phyloP scores from a whole-genome alignment of 2,113 vertebrate genomes.

The Nibea coibor region DNA sequence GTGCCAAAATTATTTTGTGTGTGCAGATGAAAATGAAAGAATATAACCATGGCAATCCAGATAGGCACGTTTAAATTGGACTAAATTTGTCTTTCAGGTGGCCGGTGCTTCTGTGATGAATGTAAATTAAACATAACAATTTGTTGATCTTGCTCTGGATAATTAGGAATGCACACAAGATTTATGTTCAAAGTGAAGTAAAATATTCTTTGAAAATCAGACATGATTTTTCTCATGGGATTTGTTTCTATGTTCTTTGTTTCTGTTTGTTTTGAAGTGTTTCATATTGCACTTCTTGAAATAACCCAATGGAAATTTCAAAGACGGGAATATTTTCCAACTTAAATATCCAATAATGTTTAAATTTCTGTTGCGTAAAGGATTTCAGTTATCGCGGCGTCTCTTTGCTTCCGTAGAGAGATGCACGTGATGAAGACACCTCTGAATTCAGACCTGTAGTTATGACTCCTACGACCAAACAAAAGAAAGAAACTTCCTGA shows the following conservation, averaged over 20 bases:
- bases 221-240: no score
- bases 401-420: conserved; percentile 21
- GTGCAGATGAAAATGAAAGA: background rate
- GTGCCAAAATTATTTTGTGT: background rate
- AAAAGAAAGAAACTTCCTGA: conserved; percentile 89
- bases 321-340: background rate
- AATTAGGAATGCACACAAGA: background rate
- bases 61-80: background rate
- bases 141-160: background rate
- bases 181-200: background rate
- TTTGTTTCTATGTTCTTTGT: no score
- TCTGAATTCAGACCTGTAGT: conserved; percentile 35
- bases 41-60: background rate
- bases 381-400: background rate
- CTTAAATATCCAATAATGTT: background rate
- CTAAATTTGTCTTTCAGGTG: background rate
- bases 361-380: background rate
- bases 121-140: no score
- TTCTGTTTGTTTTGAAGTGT: no score
- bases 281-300: background rate
- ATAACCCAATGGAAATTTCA: background rate
- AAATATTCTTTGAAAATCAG: background rate
- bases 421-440: conserved; percentile 32
- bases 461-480: conserved; percentile 15
- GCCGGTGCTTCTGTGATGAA: no score